Percentiles rank a stretch among this genome's conserved stretches.
These are phyloP conservation scores for Alloplasta piceator DNA, from an alignment of 2,888 invertebrate genomes.

Conservation along the genomic window DNA sequence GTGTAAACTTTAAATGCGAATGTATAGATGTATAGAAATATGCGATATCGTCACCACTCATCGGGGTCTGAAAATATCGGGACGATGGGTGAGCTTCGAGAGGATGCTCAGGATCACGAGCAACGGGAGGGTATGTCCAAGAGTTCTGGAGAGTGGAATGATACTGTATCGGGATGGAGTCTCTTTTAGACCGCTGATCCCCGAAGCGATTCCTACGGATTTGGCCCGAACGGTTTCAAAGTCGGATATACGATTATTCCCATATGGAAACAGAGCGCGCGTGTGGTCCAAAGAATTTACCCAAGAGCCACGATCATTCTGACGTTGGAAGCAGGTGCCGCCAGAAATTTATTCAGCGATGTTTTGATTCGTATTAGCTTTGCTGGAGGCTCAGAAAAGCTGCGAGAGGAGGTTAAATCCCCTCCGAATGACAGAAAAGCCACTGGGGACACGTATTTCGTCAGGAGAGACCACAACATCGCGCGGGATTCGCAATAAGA, in stretches of 20 bases:
- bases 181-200: constrained; percentile 38
- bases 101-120: constrained; percentile 7
- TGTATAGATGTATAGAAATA: constrained; percentile 32
- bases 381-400: constrained; percentile 3
- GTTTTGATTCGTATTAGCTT: constrained; percentile 32
- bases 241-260: constrained; percentile 32
- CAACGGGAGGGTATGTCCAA: not conserved
- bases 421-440: too few relatives aligned
- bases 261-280: not conserved
- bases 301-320: constrained; percentile 10
- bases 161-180: constrained; percentile 19
- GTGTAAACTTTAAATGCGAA: constrained; percentile 22
- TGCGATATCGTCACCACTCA: constrained; percentile 49
- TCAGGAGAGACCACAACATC: too few relatives aligned
- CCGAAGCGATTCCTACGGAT: constrained; percentile 28
- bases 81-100: not conserved
- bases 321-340: constrained; percentile 54
- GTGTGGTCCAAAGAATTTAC: constrained; percentile 48
- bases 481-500: too few relatives aligned
- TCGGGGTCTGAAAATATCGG: constrained; percentile 23
- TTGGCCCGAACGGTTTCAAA: constrained; percentile 7
- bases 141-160: not conserved
- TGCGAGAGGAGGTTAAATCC: constrained; percentile 25
- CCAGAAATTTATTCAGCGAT: constrained; percentile 11
- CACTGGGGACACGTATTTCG: too few relatives aligned